Evolutionary conservation across 2,113 vertebrate genomes (phyloP), one percentile per base, ranked within the genome.

Genomic region (Dasypus novemcinctus): DNA sequence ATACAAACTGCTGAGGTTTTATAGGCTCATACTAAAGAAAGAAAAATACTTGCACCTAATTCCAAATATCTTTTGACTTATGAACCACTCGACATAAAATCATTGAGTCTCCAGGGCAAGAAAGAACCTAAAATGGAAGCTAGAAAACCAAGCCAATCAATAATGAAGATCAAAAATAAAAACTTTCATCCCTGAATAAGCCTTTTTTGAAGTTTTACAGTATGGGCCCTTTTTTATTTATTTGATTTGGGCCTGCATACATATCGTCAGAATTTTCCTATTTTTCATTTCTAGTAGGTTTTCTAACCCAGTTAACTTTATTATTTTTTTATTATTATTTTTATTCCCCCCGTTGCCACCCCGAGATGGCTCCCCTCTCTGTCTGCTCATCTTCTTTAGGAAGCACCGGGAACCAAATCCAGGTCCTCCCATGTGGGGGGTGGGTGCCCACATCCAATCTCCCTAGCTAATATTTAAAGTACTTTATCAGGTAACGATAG

Each of bases 41-140:
- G 69, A 91, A 97, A 94, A 93, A 85, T 85, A 97, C 36, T 76
- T 82, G 87, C 90, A 95, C 72, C 92, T 97, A 93, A 97, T 94
- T 93, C 87, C 85, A 94, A 95, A 92, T 94, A 95, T 90, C 81
- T 84, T 91, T 78, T 95, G 85, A 91, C 94, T 93, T 95, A 82
- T 79, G 76, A 97, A 95, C 61, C 78, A 93, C 81, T 81, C 91
- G 93, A 94, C 76, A 86, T 90, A 96, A 97, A 96, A 95, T 92
- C 92, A 93, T 75, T 94, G 92, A 31, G 36, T 96, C 84, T 95
- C 87, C 81, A 81, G 84, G 96, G 92, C 76, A 95, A 95, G 92
- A 94, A 90, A 95, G 80, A 92, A 61, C 75, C 87, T 96, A 41
- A 71, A 36, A 8, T 52, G 41, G 94, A 90, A 96, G 87, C 41